Evolutionary conservation across 2,888 invertebrate species (phyloP).

Genomic region (Drosophila flavopinicola): DNA sequence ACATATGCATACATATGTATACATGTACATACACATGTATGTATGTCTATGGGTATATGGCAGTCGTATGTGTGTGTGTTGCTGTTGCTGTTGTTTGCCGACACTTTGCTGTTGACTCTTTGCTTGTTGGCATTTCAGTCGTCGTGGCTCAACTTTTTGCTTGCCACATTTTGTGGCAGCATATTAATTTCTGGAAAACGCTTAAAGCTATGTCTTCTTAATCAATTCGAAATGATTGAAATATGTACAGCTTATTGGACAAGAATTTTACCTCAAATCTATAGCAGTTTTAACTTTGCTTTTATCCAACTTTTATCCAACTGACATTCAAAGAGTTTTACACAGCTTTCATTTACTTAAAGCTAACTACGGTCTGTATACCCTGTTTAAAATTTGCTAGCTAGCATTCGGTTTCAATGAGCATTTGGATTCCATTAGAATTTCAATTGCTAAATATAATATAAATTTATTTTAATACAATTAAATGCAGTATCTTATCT

Average conservation of each 20-base stretch:
- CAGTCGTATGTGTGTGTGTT: conserved; percentile 4
- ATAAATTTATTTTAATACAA: too few species aligned
- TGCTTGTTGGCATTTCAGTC: conserved; percentile 3
- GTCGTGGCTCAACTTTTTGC: conserved; percentile 6
- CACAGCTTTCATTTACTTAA: not conserved
- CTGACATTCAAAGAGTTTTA: not conserved
- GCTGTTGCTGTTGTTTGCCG: conserved; percentile 36
- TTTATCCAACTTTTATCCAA: not conserved
- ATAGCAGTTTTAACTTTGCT: not conserved
- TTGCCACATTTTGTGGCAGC: conserved; percentile 12
- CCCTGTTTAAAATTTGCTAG: not conserved
- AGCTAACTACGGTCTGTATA: not conserved
- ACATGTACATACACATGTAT: not conserved
- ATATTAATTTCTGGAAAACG: not conserved
- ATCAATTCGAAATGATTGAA: not conserved
- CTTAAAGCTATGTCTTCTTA: not conserved
- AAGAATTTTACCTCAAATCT: not conserved
- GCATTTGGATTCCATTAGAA: not conserved
- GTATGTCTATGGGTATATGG: conserved; percentile 4
- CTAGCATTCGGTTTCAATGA: not conserved
- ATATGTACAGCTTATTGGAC: not conserved
- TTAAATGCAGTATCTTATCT: too few species aligned
- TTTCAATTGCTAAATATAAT: too few species aligned
- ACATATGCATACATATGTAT: not conserved
- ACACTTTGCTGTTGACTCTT: conserved; percentile 37